Conservation (phyloP, 1,140 invertebrate genomes). For the Achatina immaculata region DNA sequence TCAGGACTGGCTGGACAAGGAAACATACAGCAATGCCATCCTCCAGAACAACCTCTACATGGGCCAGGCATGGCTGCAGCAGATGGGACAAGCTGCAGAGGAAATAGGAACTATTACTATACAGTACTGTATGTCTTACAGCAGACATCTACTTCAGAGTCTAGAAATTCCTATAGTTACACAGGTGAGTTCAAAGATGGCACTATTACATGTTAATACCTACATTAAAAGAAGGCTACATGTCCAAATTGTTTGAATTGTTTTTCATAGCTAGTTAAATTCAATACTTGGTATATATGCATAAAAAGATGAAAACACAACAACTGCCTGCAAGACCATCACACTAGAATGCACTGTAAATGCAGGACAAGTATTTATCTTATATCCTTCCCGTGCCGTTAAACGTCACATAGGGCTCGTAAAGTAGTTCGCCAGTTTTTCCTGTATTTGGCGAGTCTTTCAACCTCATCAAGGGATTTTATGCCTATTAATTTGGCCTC, state of each 20-base stretch:
- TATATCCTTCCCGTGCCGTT: no score
- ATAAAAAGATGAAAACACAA: no score
- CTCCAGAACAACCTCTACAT: conserved; percentile 43
- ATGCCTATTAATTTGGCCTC: no score
- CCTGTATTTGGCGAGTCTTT: no score
- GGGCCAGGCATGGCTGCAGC: conserved; percentile 50
- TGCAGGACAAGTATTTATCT: no score
- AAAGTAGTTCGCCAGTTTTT: no score
- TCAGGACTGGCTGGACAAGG: conserved; percentile 51
- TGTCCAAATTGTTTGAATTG: not conserved
- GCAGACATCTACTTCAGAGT: conserved; percentile 46
- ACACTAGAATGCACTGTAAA: no score
- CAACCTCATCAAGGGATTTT: no score
- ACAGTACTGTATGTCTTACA: conserved; percentile 55
- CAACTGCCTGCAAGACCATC: no score
- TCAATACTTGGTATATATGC: not conserved
- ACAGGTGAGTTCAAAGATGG: conserved; percentile 50
- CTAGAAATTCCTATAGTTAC: conserved; percentile 55
- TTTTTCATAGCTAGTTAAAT: not conserved
- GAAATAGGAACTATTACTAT: conserved; percentile 43
- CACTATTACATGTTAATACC: no score
- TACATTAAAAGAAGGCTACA: no score
- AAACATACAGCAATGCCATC: conserved; percentile 39
- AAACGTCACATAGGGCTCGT: no score
- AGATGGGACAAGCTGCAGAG: conserved; percentile 53